Base-by-base conservation (phyloP, 2,888 invertebrate genomes). In the Parnassius orleans region DNA sequence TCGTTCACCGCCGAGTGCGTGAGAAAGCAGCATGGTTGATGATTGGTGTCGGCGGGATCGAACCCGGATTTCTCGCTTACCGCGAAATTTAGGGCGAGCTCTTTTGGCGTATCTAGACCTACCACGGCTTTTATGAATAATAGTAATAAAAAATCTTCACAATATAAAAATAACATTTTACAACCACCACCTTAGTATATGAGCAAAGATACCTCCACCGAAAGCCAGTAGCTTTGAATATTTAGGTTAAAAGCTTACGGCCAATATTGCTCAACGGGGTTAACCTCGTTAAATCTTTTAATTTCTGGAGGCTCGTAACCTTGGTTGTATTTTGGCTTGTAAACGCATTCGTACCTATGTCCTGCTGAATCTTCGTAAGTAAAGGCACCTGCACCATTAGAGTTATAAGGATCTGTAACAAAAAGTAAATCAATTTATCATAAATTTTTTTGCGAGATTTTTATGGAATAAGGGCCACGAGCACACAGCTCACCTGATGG, bases 341-440 rank as follows among this genome's bases (percentile, higher is more conserved):
- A 90, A 63, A 86, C 86, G 24, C 89, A 90, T 68, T 84, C 85
- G 77, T 88, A 88, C 87, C 87, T 88, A 72, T 83, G 81, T 66
- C 91, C 91, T 5, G 77, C 46, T 2, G 89, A 78, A 70, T 90
- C 90, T 71, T 82, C 80, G 69, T 81, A 89, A 1, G 87, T 72
- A 73, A 73, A 90, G 9, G 79, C 81, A 9, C 85, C 87, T 60
- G 80, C 84, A 53, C 87, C 86, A 42, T 72, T 71, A 64, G 72
- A 66, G 48, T 65, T 64, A 53, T 75, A 70, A 57, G 65, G 66
- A 58, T 69, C 72, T 72, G 70, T 0, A 73, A 64, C 19, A 56
- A 57, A 55, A 43, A 12, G 14, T 14, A 7, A 48, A 33, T 33
- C 5, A 33, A 33, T 7, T 33, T 33, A 7, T 33, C 33, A 33